Percentiles rank a stretch among this genome's conserved stretches.
Conservation (phyloP, 2,113 vertebrate species). For the Ictalurus punctatus region DNA sequence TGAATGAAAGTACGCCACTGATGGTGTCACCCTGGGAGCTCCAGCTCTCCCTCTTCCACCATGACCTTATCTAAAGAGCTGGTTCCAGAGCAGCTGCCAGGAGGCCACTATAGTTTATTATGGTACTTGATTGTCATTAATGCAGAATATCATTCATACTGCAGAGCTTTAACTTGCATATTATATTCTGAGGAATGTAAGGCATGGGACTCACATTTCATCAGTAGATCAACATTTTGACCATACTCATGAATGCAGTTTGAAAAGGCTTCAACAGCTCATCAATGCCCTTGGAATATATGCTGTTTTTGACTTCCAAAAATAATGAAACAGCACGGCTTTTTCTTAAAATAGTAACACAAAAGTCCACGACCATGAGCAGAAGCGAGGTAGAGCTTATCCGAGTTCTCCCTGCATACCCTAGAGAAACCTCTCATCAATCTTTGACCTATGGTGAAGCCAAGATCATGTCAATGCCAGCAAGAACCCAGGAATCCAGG, state of each 20-base stretch:
- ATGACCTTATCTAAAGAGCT: conserved; percentile 37
- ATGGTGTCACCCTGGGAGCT: conserved; percentile 26
- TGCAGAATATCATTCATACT: neutral
- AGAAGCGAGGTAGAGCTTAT: neutral
- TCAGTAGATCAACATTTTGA: neutral
- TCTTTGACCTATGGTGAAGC: conserved; percentile 37
- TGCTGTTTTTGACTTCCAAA: conserved; percentile 37
- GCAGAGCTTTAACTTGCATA: neutral
- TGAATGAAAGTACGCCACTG: conserved; percentile 44
- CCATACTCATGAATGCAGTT: conserved; percentile 12
- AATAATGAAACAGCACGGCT: conserved; percentile 23
- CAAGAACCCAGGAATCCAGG: conserved; percentile 52
- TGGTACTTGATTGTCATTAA: neutral
- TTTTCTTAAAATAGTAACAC: conserved; percentile 22
- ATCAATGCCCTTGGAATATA: conserved; percentile 38
- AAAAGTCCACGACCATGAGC: conserved; percentile 7
- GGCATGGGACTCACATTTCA: neutral
- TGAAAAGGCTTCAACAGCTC: conserved; percentile 29
- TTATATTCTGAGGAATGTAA: neutral
- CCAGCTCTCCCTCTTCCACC: conserved; percentile 27
- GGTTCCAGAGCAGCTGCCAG: conserved; percentile 35
- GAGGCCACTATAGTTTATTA: conserved; percentile 21
- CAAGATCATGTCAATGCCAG: conserved; percentile 44
- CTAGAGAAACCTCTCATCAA: conserved; percentile 39
- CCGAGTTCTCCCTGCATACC: conserved; percentile 18